phyloP scores from a whole-genome alignment of 2,888 invertebrate species.

The Ethmia dodecea region DNA sequence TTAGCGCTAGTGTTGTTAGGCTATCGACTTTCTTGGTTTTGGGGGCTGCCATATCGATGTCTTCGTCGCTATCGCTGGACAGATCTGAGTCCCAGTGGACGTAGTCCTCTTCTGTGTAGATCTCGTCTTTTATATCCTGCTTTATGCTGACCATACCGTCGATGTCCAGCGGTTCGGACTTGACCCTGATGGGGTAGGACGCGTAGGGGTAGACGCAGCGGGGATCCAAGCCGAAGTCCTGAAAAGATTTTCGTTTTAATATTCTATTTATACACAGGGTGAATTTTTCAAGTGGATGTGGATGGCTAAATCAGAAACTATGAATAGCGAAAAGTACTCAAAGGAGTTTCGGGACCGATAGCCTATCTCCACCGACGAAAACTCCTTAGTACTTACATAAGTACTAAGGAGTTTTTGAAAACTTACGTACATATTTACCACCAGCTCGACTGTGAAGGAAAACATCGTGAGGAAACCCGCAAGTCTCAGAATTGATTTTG shows the following conservation, averaged over 20 bases:
- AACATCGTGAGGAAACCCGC: too few relatives aligned
- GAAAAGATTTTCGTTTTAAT: constrained; percentile 19
- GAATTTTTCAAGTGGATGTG: too few relatives aligned
- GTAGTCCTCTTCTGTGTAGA: constrained; percentile 32
- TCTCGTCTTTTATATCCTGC: constrained; percentile 32
- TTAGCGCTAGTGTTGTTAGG: constrained; percentile 37
- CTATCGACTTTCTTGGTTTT: constrained; percentile 25
- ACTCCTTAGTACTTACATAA: too few relatives aligned
- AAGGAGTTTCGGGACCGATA: too few relatives aligned
- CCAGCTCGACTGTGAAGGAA: too few relatives aligned
- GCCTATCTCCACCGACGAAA: too few relatives aligned
- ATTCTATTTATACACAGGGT: too few relatives aligned
- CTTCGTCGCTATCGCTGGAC: constrained; percentile 17
- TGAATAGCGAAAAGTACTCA: too few relatives aligned
- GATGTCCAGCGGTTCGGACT: constrained; percentile 26
- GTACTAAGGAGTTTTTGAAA: too few relatives aligned
- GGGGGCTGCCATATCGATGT: constrained; percentile 1
- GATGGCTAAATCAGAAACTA: too few relatives aligned
- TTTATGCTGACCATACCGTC: constrained; percentile 47
- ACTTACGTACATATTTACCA: too few relatives aligned
- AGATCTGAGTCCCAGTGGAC: constrained; percentile 50
- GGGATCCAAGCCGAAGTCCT: constrained; percentile 50
- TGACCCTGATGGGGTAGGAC: constrained; percentile 26
- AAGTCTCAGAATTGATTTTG: too few relatives aligned
- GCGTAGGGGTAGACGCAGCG: constrained; percentile 45